Percentiles rank a stretch among this genome's conserved stretches.
phyloP scores from a whole-genome alignment of 1,140 invertebrate species.

The Gonioctena quinquepunctata region DNA sequence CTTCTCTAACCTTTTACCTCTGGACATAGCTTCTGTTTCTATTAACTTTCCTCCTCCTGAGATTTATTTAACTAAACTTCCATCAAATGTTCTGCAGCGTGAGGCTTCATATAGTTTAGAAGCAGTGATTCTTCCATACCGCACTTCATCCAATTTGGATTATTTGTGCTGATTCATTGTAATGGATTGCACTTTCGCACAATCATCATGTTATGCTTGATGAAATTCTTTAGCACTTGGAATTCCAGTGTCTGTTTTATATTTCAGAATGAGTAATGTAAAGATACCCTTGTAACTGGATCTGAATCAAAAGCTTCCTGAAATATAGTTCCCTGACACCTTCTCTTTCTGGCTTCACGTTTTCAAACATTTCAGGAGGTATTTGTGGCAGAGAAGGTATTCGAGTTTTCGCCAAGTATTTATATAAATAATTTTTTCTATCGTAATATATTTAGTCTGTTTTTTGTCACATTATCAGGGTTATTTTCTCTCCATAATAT shows the following conservation, averaged over 20 bases:
- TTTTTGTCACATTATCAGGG: no score
- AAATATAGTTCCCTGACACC: neutral
- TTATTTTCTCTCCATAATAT: no score
- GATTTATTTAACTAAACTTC: slow-evolving; percentile 44
- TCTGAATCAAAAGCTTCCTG: neutral
- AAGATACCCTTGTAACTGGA: neutral
- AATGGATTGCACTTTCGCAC: slow-evolving; percentile 23
- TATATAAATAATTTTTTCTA: no score
- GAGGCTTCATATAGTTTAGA: slow-evolving; percentile 53
- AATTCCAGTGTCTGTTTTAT: neutral
- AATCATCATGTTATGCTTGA: neutral
- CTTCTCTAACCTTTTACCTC: slow-evolving; percentile 49
- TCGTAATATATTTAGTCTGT: no score
- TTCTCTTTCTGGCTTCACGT: neutral
- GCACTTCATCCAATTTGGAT: slow-evolving; percentile 47
- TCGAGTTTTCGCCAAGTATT: no score
- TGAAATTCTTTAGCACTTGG: neutral
- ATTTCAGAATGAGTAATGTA: neutral
- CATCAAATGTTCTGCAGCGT: slow-evolving; percentile 48
- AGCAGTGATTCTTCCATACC: slow-evolving; percentile 54
- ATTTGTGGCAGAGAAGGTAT: neutral
- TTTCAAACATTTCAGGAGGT: neutral
- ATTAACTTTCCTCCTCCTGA: slow-evolving; percentile 43
- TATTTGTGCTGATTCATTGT: slow-evolving; percentile 34
- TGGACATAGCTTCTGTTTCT: slow-evolving; percentile 43